A percentile compares a stretch with the other conserved stretches of the same genome.
Conservation (phyloP, 1,140 invertebrate species). For the Drosophila repletoides region DNA sequence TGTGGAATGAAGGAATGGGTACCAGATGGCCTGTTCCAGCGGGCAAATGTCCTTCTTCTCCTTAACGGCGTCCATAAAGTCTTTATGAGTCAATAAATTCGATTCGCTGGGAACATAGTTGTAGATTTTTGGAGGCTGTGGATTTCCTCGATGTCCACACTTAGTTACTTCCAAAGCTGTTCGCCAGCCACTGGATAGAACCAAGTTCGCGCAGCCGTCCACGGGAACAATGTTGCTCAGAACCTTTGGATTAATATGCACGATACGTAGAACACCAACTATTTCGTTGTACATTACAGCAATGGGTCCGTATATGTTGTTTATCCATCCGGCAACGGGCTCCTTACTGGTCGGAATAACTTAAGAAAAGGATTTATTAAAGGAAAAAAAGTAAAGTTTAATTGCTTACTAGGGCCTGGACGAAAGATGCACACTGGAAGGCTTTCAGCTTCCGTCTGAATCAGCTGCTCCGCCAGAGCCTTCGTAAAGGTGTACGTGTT, state of each 20-base stretch:
- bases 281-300: slow-evolving; percentile 87
- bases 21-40: slow-evolving; percentile 83
- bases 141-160: neutral
- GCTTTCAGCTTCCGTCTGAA: slow-evolving; percentile 85
- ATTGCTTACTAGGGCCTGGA: slow-evolving; percentile 86
- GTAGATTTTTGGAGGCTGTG: slow-evolving; percentile 84
- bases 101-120: slow-evolving; percentile 87
- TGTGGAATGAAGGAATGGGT: slow-evolving; percentile 80
- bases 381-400: slow-evolving; percentile 86
- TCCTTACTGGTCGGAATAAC: slow-evolving; percentile 92
- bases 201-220: slow-evolving; percentile 89
- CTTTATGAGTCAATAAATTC: slow-evolving; percentile 85
- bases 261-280: slow-evolving; percentile 88
- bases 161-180: slow-evolving; percentile 83
- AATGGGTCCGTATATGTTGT: slow-evolving; percentile 95
- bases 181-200: slow-evolving; percentile 89
- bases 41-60: slow-evolving; percentile 64
- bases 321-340: slow-evolving; percentile 90
- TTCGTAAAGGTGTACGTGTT: slow-evolving; percentile 94
- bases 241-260: slow-evolving; percentile 83
- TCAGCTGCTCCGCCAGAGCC: slow-evolving; percentile 88
- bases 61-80: slow-evolving; percentile 81
- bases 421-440: slow-evolving; percentile 90
- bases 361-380: slow-evolving; percentile 86
- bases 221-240: slow-evolving; percentile 91